A percentile compares a stretch with the other conserved stretches of the same genome.
These are phyloP conservation scores for Chrysotoxum bicinctum DNA, from an alignment of 2,888 invertebrate species.

Conservation along the genomic window DNA sequence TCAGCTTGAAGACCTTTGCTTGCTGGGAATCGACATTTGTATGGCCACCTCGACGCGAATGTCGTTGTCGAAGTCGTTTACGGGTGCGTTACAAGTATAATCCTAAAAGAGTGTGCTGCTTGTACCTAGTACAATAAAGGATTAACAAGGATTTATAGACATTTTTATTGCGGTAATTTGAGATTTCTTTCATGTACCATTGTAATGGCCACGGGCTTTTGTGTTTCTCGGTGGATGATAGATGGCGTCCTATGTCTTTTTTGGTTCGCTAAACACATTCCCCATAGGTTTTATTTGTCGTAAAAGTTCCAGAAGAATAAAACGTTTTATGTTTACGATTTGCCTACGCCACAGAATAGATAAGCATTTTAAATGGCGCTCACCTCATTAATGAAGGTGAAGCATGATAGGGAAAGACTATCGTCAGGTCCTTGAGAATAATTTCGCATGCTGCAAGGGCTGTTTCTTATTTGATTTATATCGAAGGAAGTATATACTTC, in stretches of 20 bases:
- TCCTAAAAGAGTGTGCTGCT: conserved; percentile 5
- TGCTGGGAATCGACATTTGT: conserved; percentile 35
- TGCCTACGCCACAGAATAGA: conserved; percentile 54
- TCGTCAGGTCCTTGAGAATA: conserved; percentile 10
- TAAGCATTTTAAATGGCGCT: conserved; percentile 64
- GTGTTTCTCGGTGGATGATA: conserved; percentile 24
- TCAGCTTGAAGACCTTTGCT: neutral
- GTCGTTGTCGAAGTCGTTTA: conserved; percentile 4
- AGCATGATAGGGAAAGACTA: conserved; percentile 24
- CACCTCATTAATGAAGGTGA: conserved; percentile 63
- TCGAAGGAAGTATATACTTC: neutral
- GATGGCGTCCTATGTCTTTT: conserved; percentile 25
- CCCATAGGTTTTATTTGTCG: conserved; percentile 58
- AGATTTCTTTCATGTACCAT: conserved; percentile 53
- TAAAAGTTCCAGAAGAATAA: conserved; percentile 57
- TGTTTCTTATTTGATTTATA: conserved; percentile 16
- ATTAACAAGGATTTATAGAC: conserved; percentile 70
- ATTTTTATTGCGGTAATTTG: conserved; percentile 67
- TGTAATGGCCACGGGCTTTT: conserved; percentile 30
- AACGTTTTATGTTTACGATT: conserved; percentile 69
- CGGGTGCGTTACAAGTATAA: conserved; percentile 33
- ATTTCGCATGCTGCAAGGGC: neutral
- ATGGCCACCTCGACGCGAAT: conserved; percentile 49
- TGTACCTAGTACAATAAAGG: conserved; percentile 61
- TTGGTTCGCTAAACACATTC: conserved; percentile 11